Conservation (phyloP, 53 echinoderm and acorn worm genomes). For the Stichopus horrens region DNA sequence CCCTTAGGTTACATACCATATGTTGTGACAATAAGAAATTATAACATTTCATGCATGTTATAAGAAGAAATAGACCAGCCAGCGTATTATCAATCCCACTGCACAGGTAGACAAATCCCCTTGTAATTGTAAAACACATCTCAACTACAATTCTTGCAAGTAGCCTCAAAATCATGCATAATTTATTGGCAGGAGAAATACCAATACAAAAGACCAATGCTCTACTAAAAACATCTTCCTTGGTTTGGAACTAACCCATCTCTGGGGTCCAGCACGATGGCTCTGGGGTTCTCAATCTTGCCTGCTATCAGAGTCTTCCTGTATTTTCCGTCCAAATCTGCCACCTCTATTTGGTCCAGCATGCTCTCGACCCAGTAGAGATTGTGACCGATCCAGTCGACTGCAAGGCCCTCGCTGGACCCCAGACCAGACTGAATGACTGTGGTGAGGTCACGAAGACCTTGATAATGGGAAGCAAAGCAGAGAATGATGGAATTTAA, state of each 20-base stretch:
- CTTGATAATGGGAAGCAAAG: slow-evolving; percentile 35
- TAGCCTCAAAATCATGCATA: no score
- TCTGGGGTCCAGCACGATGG: slow-evolving; percentile 85
- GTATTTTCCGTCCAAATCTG: slow-evolving; percentile 66
- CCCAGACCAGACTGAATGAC: slow-evolving; percentile 82
- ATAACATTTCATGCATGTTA: no score
- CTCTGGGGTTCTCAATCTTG: slow-evolving; percentile 85
- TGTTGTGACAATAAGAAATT: no score
- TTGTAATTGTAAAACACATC: no score
- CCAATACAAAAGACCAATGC: not conserved
- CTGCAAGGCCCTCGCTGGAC: slow-evolving; percentile 88
- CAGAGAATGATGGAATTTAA: no score
- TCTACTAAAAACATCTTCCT: not conserved
- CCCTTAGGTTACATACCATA: no score
- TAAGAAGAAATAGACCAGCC: no score
- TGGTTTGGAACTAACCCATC: slow-evolving; percentile 66
- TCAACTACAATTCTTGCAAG: no score
- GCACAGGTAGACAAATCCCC: no score
- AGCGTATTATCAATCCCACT: no score
- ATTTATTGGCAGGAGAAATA: no score
- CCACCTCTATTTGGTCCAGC: slow-evolving; percentile 94
- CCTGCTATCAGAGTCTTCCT: slow-evolving; percentile 88
- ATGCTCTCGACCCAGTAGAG: slow-evolving; percentile 98
- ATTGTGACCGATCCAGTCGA: slow-evolving; percentile 92
- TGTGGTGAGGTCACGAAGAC: slow-evolving; percentile 65